Base-by-base conservation (phyloP, 2,888 invertebrate species). In the Erynnis tages region DNA sequence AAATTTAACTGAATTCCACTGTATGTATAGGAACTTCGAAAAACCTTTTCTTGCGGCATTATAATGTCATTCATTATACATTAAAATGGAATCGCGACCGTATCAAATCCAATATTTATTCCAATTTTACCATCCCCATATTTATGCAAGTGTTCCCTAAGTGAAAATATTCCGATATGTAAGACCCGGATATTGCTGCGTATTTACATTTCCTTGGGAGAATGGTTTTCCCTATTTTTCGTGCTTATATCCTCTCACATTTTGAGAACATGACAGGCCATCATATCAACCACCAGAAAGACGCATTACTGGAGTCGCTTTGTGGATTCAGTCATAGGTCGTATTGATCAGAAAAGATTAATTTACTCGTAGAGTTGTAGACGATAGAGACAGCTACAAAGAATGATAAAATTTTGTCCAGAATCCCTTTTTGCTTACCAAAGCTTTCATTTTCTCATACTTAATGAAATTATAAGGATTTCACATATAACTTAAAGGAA, bases 121-220 rank as follows among this genome's bases (percentile, higher is more conserved):
- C 43, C 30, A 17, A 25, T 46, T 46, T 35, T 21, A 23, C 41
- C 49, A 16, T 41, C 27, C 34, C 34, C 34, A 41, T 27, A 25
- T 41, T 41, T 49, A 41, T 41, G 49, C 40, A 41, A 49, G 32
- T 41, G 34, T 41, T 41, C 49, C 41, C 29, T 41, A 17, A 49
- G 41, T 49, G 49, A 49, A 49, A 49, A 49, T 41, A 34, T 41
- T 41, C 49, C 10, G 19, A 29, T 30, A 37, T 47, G 46, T 37
- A 21, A 19, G 27, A 21, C 47, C 47, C 53, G 48, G 43, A 49
- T 46, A 53, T 53, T 46, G 53, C 25, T 47, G 25, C 35, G 27
- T 56, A 56, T 53, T 53, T 32, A 53, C 52, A 48, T 55, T 56
- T 54, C 46, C 43, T 37, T 14, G 25, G 41, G 37, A 38, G 47